Conservation (phyloP, 2,888 invertebrate species). For the Torymus tubicola region DNA sequence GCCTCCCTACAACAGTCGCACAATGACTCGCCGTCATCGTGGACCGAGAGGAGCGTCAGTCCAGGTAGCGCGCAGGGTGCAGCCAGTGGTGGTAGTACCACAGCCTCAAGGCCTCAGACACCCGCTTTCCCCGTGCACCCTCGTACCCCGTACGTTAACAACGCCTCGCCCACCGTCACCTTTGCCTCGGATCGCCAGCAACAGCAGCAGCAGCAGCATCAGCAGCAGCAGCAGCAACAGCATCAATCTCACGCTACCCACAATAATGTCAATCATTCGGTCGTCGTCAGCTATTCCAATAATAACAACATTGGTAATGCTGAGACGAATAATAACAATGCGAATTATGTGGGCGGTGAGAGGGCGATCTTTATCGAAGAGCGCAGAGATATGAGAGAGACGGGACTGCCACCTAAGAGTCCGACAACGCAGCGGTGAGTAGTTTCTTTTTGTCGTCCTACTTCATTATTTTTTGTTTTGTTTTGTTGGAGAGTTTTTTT, state of each 20-base stretch:
- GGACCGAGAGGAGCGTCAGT: slow-evolving; percentile 79
- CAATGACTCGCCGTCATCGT: slow-evolving; percentile 82
- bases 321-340: slow-evolving; percentile 64
- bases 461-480: too few relatives aligned
- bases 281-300: slow-evolving; percentile 64
- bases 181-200: slow-evolving; percentile 70
- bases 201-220: slow-evolving; percentile 40
- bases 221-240: slow-evolving; percentile 16
- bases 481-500: too few relatives aligned
- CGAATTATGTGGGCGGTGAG: slow-evolving; percentile 65
- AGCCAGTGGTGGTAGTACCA: slow-evolving; percentile 69
- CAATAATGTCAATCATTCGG: slow-evolving; percentile 67
- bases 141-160: slow-evolving; percentile 90
- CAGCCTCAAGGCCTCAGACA: slow-evolving; percentile 86
- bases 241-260: slow-evolving; percentile 57
- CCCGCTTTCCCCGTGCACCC: slow-evolving; percentile 96
- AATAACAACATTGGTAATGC: slow-evolving; percentile 61
- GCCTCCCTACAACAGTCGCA: slow-evolving; percentile 63
- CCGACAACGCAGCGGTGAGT: slow-evolving; percentile 84
- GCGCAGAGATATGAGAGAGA: slow-evolving; percentile 72
- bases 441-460: slow-evolving; percentile 62
- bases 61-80: slow-evolving; percentile 76
- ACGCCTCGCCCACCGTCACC: slow-evolving; percentile 82
- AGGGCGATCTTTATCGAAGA: slow-evolving; percentile 73
- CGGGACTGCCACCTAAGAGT: slow-evolving; percentile 88